Percentiles rank a stretch among this genome's conserved stretches.
These are phyloP conservation scores for Cyclophora punctaria DNA, from an alignment of 2,888 invertebrate genomes.

Conservation along the genomic window DNA sequence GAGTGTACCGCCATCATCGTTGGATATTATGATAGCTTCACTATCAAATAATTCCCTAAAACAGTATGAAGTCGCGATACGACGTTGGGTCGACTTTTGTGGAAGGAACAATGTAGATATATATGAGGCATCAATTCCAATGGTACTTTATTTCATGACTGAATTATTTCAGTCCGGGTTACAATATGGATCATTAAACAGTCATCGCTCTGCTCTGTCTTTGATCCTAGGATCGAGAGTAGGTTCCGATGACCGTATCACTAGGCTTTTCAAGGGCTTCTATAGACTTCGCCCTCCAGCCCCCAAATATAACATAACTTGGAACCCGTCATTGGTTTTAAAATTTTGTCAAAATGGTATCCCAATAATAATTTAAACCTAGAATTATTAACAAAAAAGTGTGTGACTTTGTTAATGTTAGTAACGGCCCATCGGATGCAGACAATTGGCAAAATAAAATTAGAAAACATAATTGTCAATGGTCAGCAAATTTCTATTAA, in stretches of 20 bases:
- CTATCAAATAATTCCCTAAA: conserved; percentile 8
- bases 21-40: conserved; percentile 9
- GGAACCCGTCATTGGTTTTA: conserved; percentile 8
- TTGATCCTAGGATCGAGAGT: neutral
- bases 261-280: neutral
- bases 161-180: conserved; percentile 3
- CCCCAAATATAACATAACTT: conserved; percentile 7
- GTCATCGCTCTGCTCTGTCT: neutral
- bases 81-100: conserved; percentile 11
- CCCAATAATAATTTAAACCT: conserved; percentile 3
- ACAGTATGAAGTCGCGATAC: conserved; percentile 8
- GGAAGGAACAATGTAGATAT: neutral
- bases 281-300: conserved; percentile 1
- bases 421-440: conserved; percentile 17
- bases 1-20: neutral
- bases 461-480: conserved; percentile 9
- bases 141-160: conserved; percentile 4
- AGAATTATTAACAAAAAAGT: conserved; percentile 5
- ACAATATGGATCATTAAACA: conserved; percentile 7
- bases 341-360: conserved; percentile 1
- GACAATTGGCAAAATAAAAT: conserved; percentile 16
- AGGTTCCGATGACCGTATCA: neutral
- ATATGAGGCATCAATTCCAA: conserved; percentile 1
- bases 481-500: conserved; percentile 3
- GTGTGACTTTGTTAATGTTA: conserved; percentile 6